Percentiles rank a stretch among this genome's conserved stretches.
Conservation (phyloP, 1,140 invertebrate genomes). For the Habropoda laboriosa region DNA sequence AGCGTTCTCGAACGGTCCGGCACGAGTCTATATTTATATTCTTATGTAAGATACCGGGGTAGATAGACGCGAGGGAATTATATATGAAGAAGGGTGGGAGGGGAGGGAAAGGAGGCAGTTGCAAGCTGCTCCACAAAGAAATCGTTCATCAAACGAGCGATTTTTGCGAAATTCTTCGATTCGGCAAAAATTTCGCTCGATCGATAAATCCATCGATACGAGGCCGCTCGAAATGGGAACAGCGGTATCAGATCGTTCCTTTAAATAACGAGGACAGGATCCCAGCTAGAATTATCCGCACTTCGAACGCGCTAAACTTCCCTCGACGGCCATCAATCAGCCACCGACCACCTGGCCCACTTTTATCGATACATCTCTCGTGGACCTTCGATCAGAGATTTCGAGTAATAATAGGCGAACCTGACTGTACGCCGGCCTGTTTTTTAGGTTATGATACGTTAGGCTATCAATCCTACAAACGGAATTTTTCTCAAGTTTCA, state of each 20-base stretch:
- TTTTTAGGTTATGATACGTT: not conserved
- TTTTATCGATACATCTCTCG: constrained; percentile 63
- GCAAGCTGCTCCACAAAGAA: constrained; percentile 48
- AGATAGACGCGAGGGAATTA: constrained; percentile 64
- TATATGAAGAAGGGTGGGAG: constrained; percentile 29
- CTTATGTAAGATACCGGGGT: constrained; percentile 65
- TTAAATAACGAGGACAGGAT: constrained; percentile 62
- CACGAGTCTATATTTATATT: constrained; percentile 68
- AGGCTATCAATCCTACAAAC: no score
- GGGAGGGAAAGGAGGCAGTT: constrained; percentile 40
- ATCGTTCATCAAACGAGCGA: not conserved
- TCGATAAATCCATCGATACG: constrained; percentile 52
- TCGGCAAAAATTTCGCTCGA: constrained; percentile 3
- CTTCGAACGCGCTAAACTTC: constrained; percentile 68
- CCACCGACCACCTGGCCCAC: constrained; percentile 61
- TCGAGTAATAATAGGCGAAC: constrained; percentile 65
- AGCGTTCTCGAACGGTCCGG: constrained; percentile 54
- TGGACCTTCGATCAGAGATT: constrained; percentile 57
- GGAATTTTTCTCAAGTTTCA: no score
- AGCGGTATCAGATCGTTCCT: constrained; percentile 53
- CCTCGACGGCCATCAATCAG: constrained; percentile 61
- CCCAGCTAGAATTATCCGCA: constrained; percentile 67
- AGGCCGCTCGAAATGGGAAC: not conserved
- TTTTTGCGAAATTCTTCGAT: constrained; percentile 25
- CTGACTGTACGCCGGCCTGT: constrained; percentile 23